Evolutionary conservation across 2,888 invertebrate species (phyloP), one percentile per base, ranked within the genome.

Genomic region (Cantharis lateralis): DNA sequence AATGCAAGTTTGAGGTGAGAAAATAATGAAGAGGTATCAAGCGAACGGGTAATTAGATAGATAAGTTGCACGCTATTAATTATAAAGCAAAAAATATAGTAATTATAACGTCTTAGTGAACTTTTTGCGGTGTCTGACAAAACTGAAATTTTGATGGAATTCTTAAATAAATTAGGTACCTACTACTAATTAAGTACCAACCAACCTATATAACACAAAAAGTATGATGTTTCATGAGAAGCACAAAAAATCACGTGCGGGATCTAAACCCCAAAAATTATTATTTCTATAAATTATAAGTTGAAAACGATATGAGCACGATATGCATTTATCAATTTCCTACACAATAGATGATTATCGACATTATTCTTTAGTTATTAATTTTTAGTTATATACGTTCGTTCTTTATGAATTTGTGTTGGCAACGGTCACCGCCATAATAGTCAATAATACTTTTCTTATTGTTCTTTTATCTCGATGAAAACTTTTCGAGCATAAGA

Each of bases 401-500:
- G 80, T 82, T 83, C 83, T 84, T 82, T 83, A 82, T 83, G 82
- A 82, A 83, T 81, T 83, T 81, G 82, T 83, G 82, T 84, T 85
- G 84, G 84, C 84, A 84, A 81, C 81, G 79, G 75, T 80, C 79
- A 79, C 82, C 82, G 48, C 82, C 80, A 83, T 84, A 82, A 85
- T 84, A 82, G 83, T 82, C 82, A 82, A 85, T 84, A 84, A 84
- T 84, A 77, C 80, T 79, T 78, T 78, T 82, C 82, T 81, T 80
- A 82, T 82, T 84, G 82, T 83, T 83, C 83, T 78, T 82, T 83
- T 83, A 83, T 84, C 84, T 81, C 80, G 81, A 82, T 81, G 82
- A 80, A 80, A 84, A 84, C 82, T 84, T 84, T 81, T 79, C 83
- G 78, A 81, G 84, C 84, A 84, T 84, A 84, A 85, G 84, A 84